Evolutionary conservation across 64 coral and sea anemone species (phyloP), one percentile per base, ranked within the genome.

Genomic region (Acropora tenuis): DNA sequence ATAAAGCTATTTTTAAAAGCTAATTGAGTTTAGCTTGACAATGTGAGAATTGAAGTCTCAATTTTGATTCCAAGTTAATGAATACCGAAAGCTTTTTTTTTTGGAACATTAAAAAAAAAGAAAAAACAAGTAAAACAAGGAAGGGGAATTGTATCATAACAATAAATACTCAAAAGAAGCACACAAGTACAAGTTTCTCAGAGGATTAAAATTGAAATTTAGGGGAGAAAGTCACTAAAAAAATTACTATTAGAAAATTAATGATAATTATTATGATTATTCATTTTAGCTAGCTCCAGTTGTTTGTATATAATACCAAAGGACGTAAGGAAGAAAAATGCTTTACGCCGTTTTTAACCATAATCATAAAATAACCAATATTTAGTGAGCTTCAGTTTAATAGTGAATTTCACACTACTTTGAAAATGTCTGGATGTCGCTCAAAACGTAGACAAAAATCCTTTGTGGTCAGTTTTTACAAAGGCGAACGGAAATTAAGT

Each of bases 11-110:
- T 48, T 11, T 69, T 15, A 12, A 18, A 40, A 63, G 82, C 47
- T 85, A 85, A 85, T 85, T 85, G 82, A 85, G 18, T 85, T n/a
- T 71, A 10, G 60, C 46, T 68, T 83, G 58, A 83, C 80, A 83
- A 57, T 30, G 11, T 2, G 43, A 41, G 12, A 83, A 67, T 47
- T 47, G 80, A 68, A 83, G 1, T 43, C 12, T 46, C 30, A 30
- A 30, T 30, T 30, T 30, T 30, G 30, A 30, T 46, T 84, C 41
- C 18, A 84, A 67, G 30, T 68, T 67, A 47, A 84, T 47, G 60
- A 84, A 17, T 18, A 65, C 6, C 17, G 45, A 69, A 46, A 18
- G 16, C 30, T 30, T 48, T 69, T 85, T 72, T 16, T 49, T 19
- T 41, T 41, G 40, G 67, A 46, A 45, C 82, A 85, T 61, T 61